Conservation (phyloP, 2,113 vertebrate species). For the Syrrhaptes paradoxus region DNA sequence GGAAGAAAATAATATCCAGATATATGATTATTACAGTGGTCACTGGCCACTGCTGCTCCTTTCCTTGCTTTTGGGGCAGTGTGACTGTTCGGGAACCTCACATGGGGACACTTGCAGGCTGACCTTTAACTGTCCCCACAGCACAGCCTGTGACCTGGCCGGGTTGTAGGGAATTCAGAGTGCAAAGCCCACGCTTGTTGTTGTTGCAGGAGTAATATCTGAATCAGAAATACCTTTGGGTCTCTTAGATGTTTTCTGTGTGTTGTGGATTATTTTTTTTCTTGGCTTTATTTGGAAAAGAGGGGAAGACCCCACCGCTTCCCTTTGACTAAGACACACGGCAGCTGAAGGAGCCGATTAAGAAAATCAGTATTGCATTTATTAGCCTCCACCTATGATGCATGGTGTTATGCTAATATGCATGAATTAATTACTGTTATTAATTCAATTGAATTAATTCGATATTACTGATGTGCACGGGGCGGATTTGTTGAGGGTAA, state of each 20-base stretch:
- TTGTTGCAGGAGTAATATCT: neutral
- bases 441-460: constrained; percentile 72
- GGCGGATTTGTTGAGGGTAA: constrained; percentile 25
- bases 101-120: neutral
- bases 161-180: neutral
- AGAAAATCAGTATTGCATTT: constrained; percentile 72
- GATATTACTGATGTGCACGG: constrained; percentile 32
- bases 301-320: constrained; percentile 33
- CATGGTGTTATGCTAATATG: constrained; percentile 70
- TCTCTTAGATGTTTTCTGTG: neutral
- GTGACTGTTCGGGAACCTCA: neutral
- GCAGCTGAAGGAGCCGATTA: constrained; percentile 54
- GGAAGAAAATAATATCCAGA: constrained; percentile 45
- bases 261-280: neutral
- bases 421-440: constrained; percentile 74
- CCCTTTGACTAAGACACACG: constrained; percentile 53
- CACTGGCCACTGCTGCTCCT: neutral
- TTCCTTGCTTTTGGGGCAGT: neutral
- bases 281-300: neutral
- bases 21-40: constrained; percentile 44
- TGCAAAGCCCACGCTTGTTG: neutral
- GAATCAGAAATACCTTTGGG: neutral
- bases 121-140: neutral
- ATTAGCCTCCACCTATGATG: constrained; percentile 68
- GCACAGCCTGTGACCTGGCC: neutral